phyloP scores from a whole-genome alignment of 2,113 vertebrate genomes.

The Alligator sinensis region DNA sequence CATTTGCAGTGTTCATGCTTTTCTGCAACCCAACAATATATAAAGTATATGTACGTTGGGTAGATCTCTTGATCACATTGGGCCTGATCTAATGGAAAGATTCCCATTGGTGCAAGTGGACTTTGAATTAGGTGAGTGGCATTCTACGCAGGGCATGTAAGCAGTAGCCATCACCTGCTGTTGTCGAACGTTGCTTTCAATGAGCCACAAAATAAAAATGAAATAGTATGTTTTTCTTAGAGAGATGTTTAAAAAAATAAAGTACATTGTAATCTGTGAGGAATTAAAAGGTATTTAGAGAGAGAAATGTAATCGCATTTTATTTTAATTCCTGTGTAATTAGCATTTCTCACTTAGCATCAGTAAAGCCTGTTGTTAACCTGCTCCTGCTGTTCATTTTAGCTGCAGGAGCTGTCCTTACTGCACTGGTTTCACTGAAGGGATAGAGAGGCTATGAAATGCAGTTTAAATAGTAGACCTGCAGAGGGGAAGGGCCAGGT shows the following conservation, averaged over 20 bases:
- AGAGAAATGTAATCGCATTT: slow-evolving; percentile 65
- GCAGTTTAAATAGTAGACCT: neutral
- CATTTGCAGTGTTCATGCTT: neutral
- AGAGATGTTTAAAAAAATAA: slow-evolving; percentile 64
- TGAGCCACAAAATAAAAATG: neutral
- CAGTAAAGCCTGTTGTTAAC: slow-evolving; percentile 48
- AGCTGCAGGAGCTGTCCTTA: slow-evolving; percentile 15
- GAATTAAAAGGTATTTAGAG: slow-evolving; percentile 69
- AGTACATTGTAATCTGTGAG: slow-evolving; percentile 66
- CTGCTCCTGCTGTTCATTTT: neutral
- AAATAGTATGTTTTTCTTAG: slow-evolving; percentile 31
- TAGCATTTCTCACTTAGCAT: slow-evolving; percentile 59
- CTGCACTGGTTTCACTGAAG: slow-evolving; percentile 10
- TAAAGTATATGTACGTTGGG: neutral
- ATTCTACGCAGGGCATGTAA: neutral
- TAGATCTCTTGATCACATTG: slow-evolving; percentile 1
- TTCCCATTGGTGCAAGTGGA: slow-evolving; percentile 17
- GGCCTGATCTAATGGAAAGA: slow-evolving; percentile 40
- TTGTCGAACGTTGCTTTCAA: slow-evolving; percentile 4
- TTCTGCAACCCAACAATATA: slow-evolving; percentile 27
- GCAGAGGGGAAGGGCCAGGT: neutral
- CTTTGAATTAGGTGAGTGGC: neutral
- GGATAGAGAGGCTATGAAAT: neutral
- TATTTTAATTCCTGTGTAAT: slow-evolving; percentile 70
- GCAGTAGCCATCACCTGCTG: neutral